phyloP scores from a whole-genome alignment of 2,888 invertebrate species.

The Tachina fera region DNA sequence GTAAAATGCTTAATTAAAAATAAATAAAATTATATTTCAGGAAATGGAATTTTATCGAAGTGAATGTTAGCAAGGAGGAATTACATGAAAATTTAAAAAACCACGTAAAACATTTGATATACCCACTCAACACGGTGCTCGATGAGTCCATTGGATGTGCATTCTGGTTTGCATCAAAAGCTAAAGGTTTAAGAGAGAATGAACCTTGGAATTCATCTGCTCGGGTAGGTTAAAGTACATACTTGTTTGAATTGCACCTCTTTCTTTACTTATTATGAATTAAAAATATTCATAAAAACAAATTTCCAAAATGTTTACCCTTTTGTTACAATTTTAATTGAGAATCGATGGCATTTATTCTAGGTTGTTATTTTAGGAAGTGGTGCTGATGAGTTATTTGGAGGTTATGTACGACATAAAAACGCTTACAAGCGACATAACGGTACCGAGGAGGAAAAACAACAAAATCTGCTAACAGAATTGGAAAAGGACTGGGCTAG shows the following conservation, averaged over 20 bases:
- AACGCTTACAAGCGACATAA: slow-evolving; percentile 86
- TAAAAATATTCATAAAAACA: too few relatives aligned
- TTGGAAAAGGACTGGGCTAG: slow-evolving; percentile 91
- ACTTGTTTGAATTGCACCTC: too few relatives aligned
- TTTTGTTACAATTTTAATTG: neutral
- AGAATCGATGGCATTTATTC: slow-evolving; percentile 1
- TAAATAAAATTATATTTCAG: slow-evolving; percentile 81
- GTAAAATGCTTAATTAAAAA: neutral
- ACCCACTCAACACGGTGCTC: slow-evolving; percentile 93
- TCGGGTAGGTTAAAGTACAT: slow-evolving; percentile 72
- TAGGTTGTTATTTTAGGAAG: slow-evolving; percentile 93
- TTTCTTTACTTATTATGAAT: too few relatives aligned
- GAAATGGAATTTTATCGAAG: slow-evolving; percentile 92
- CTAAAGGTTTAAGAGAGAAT: slow-evolving; percentile 83
- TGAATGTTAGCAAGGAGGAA: slow-evolving; percentile 89
- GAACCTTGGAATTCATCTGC: slow-evolving; percentile 72
- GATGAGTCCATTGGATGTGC: slow-evolving; percentile 98
- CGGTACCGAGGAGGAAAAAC: slow-evolving; percentile 83
- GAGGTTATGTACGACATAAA: slow-evolving; percentile 95
- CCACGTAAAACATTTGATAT: slow-evolving; percentile 90
- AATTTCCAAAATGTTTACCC: too few relatives aligned
- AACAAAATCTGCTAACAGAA: slow-evolving; percentile 86
- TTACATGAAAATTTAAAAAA: slow-evolving; percentile 85
- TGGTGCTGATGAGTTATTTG: slow-evolving; percentile 98
- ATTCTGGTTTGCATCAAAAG: slow-evolving; percentile 97